Conservation (phyloP, 2,888 invertebrate species). For the Melanchra persicariae region DNA sequence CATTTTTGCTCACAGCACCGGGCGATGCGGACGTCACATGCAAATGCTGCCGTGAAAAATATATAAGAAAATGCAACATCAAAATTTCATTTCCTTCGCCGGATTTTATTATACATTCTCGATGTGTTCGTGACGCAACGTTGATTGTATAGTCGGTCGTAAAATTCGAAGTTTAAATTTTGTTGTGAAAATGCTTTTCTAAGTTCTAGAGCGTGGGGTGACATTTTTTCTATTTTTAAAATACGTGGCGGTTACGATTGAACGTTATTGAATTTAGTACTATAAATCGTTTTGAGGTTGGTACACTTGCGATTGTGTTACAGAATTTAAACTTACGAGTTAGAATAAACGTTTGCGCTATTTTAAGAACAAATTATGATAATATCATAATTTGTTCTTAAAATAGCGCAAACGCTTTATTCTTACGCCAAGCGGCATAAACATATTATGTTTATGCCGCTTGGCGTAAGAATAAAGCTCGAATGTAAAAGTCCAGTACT, state of each 20-base stretch:
- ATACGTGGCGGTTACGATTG: slow-evolving; percentile 40
- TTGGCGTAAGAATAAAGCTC: not conserved
- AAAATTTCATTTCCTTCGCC: slow-evolving; percentile 79
- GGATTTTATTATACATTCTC: slow-evolving; percentile 81
- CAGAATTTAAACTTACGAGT: not conserved
- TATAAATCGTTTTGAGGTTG: slow-evolving; percentile 21
- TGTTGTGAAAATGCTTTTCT: slow-evolving; percentile 64
- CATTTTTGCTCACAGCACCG: slow-evolving; percentile 72
- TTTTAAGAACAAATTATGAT: not conserved
- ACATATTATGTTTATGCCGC: not conserved
- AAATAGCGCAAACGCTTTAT: no score
- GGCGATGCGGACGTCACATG: slow-evolving; percentile 77
- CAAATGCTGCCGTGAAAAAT: slow-evolving; percentile 77
- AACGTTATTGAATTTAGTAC: slow-evolving; percentile 49
- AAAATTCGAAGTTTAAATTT: slow-evolving; percentile 72
- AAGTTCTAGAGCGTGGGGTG: slow-evolving; percentile 49
- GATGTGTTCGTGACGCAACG: slow-evolving; percentile 79
- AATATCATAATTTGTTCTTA: no score
- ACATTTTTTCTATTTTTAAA: slow-evolving; percentile 49
- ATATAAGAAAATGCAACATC: slow-evolving; percentile 79
- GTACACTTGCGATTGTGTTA: slow-evolving; percentile 7
- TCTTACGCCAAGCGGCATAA: no score
- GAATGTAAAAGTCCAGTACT: slow-evolving; percentile 20
- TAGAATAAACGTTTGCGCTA: not conserved
- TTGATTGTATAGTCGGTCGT: slow-evolving; percentile 81